Conservation (phyloP, 2,888 invertebrate species). For the Maniola hyperantus region DNA sequence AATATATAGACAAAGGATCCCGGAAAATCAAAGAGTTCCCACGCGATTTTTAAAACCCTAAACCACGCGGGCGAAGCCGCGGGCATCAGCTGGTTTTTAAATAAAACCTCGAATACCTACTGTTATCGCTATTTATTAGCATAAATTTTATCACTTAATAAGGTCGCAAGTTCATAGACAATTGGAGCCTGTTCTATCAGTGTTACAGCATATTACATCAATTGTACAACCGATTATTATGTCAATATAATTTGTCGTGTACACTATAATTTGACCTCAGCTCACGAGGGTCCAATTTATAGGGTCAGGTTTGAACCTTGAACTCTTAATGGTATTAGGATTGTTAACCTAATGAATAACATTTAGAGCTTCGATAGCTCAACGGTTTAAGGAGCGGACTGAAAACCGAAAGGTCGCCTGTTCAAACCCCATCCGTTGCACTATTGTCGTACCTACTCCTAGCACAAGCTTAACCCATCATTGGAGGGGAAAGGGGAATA, state of each 20-base stretch:
- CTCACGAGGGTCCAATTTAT: conserved; percentile 19
- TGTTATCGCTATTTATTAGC: background rate
- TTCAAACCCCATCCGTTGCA: no score
- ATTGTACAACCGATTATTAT: conserved; percentile 21
- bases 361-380: no score
- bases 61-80: no score
- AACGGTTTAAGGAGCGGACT: no score
- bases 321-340: conserved; percentile 6
- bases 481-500: no score
- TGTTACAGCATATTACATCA: conserved; percentile 21
- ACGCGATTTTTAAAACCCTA: no score
- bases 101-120: background rate
- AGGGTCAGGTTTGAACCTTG: conserved; percentile 10
- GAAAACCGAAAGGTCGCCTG: no score
- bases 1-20: no score
- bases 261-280: conserved; percentile 27
- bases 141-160: background rate
- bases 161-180: background rate
- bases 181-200: conserved; percentile 7
- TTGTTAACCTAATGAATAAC: background rate
- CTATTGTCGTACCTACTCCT: no score
- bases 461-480: no score
- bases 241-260: conserved; percentile 21
- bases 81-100: no score
- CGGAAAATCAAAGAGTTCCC: no score